Evolutionary conservation across 2,113 vertebrate genomes (phyloP).

Genomic region (Pampusana beccarii): DNA sequence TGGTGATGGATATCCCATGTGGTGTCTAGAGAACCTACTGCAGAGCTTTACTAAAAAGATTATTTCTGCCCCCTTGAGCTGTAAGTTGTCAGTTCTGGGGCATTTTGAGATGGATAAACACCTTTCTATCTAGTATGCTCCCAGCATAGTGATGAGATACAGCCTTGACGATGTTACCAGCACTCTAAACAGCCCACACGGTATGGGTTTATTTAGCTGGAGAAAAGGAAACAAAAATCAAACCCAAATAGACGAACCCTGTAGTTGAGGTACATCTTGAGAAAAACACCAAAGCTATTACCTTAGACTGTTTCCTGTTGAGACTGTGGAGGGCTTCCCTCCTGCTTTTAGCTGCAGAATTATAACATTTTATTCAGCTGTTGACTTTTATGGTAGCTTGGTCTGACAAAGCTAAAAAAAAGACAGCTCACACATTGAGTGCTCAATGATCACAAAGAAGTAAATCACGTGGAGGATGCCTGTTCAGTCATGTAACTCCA

Average conservation of each 20-base stretch:
- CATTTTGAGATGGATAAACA: background rate
- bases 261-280: background rate
- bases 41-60: background rate
- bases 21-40: background rate
- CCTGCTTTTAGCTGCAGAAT: background rate
- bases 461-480: background rate
- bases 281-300: background rate
- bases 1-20: background rate
- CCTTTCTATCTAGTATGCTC: background rate
- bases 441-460: background rate
- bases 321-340: background rate
- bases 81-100: background rate
- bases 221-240: background rate
- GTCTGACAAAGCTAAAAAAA: background rate
- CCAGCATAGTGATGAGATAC: background rate
- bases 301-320: background rate
- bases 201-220: background rate
- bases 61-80: background rate
- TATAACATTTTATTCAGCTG: background rate
- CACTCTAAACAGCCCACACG: background rate
- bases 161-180: background rate
- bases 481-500: background rate
- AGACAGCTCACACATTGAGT: background rate
- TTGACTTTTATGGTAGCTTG: background rate
- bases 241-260: background rate